A percentile compares a stretch with the other conserved stretches of the same genome.
Conservation (phyloP, 1,140 invertebrate species). For the Trichonephila inaurata region DNA sequence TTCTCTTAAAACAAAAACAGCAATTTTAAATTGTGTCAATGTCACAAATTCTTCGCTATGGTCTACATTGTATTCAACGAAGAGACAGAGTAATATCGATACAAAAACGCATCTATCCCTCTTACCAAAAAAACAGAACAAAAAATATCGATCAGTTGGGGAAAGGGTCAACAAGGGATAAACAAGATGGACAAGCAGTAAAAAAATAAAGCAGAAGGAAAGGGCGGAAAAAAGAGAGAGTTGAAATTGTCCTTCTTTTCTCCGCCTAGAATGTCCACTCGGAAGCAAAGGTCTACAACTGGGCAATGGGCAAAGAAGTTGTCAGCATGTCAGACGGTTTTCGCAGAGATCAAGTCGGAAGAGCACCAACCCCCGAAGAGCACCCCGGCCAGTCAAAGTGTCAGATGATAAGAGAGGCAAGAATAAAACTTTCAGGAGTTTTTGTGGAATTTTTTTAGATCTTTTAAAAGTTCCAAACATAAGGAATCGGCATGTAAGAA, state of each 20-base stretch:
- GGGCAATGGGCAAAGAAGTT: background rate
- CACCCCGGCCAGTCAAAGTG: background rate
- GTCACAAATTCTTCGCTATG: no score
- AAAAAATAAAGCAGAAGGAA: background rate
- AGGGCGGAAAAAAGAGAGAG: background rate
- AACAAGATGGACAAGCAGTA: background rate
- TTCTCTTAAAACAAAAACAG: no score
- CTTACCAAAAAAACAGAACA: background rate
- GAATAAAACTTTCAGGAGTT: background rate
- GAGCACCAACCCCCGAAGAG: background rate
- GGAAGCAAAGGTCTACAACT: background rate
- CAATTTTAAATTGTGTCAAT: no score
- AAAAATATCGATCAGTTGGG: background rate
- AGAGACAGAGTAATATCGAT: no score
- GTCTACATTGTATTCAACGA: no score
- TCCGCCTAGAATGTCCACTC: background rate
- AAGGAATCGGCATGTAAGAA: background rate
- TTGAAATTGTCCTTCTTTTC: background rate
- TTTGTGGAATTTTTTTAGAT: background rate
- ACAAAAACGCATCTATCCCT: no score
- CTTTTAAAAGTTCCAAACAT: background rate
- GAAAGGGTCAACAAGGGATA: slow-evolving; percentile 11
- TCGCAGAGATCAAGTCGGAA: background rate
- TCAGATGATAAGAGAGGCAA: background rate
- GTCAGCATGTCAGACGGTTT: background rate